A percentile compares a stretch with the other conserved stretches of the same genome.
Evolutionary conservation across 2,113 vertebrate genomes (phyloP).

Genomic region (Oxygymnocypris stewartii): DNA sequence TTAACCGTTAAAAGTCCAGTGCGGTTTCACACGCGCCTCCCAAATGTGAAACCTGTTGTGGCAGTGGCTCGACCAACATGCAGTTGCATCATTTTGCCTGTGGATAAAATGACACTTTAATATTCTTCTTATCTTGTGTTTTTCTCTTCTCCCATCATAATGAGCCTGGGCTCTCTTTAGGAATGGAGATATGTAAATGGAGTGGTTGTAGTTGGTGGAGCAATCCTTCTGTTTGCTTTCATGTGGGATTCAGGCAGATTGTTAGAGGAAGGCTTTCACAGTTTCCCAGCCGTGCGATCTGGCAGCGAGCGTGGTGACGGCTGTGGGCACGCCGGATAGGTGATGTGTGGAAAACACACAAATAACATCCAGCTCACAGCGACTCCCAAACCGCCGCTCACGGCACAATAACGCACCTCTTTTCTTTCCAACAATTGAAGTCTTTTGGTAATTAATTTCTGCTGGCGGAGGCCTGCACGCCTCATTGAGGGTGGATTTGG

Average conservation of each 20-base stretch:
- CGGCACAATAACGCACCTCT: slow-evolving; percentile 29
- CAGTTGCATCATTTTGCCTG: slow-evolving; percentile 32
- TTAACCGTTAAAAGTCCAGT: background rate
- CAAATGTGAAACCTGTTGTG: background rate
- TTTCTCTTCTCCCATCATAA: background rate
- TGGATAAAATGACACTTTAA: too few species aligned
- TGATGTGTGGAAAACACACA: slow-evolving; percentile 41
- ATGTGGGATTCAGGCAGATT: slow-evolving; percentile 58
- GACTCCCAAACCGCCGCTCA: slow-evolving; percentile 42
- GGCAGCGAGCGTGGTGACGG: slow-evolving; percentile 43
- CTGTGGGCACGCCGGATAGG: background rate
- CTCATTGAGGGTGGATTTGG: slow-evolving; percentile 40
- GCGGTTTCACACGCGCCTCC: background rate
- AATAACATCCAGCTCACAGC: slow-evolving; percentile 44
- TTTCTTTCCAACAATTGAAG: slow-evolving; percentile 29
- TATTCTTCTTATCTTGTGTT: background rate
- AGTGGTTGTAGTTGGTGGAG: slow-evolving; percentile 39
- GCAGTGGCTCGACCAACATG: background rate
- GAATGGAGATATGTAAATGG: slow-evolving; percentile 53
- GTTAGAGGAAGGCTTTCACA: slow-evolving; percentile 53
- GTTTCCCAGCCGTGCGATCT: slow-evolving; percentile 38
- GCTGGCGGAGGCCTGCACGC: background rate
- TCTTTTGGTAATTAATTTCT: slow-evolving; percentile 48
- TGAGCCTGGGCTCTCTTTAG: background rate
- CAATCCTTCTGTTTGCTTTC: slow-evolving; percentile 56